Evolutionary conservation across 2,797 vertebrate genomes (phyloP).

Genomic region (Bradypus variegatus): DNA sequence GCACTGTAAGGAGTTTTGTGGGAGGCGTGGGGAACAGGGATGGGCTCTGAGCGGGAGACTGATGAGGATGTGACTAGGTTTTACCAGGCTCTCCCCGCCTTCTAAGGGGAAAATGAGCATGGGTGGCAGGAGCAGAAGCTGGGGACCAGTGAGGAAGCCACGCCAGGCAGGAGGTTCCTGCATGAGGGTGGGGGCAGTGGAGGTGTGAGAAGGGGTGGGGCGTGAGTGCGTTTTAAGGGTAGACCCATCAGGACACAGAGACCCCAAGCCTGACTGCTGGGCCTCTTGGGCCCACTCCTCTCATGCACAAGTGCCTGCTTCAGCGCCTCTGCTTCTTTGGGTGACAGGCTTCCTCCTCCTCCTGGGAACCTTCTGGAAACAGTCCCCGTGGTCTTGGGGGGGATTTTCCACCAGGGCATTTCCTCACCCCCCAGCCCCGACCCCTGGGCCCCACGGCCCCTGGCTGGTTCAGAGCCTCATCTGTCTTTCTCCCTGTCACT

Average conservation of each 20-base stretch:
- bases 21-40: background rate
- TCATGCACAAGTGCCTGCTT: background rate
- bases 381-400: background rate
- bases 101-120: background rate
- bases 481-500: conserved; percentile 66
- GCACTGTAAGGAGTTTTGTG: background rate
- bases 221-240: background rate
- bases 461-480: conserved; percentile 33
- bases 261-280: background rate
- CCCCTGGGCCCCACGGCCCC: conserved; percentile 18
- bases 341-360: background rate
- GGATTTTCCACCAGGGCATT: background rate
- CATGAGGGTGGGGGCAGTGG: background rate
- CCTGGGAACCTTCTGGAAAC: background rate
- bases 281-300: background rate
- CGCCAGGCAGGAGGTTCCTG: background rate
- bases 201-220: background rate
- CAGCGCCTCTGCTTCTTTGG: background rate
- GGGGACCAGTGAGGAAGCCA: background rate
- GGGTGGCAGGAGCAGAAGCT: background rate
- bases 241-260: background rate
- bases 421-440: background rate
- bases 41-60: background rate
- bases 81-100: background rate
- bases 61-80: background rate